A percentile compares a stretch with the other conserved stretches of the same genome.
Evolutionary conservation across 1,140 invertebrate genomes (phyloP).

Genomic region (Bilobella aurantiaca): DNA sequence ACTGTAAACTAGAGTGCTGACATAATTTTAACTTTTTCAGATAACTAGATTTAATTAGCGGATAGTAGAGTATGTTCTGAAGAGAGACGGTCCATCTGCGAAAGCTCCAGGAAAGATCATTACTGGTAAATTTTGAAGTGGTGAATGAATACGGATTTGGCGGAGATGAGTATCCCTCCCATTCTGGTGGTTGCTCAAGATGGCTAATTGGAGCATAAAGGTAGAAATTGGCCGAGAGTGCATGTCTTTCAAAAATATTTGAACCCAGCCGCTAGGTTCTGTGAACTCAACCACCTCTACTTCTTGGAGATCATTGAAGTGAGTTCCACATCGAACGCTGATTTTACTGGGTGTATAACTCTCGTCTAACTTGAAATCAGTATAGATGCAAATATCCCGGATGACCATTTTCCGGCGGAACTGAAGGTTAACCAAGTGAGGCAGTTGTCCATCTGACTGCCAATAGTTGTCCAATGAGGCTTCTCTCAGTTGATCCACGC

Average conservation of each 20-base stretch:
- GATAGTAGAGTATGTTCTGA: constrained; percentile 28
- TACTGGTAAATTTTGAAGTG: constrained; percentile 65
- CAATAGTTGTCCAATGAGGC: constrained; percentile 94
- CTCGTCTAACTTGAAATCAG: constrained; percentile 96
- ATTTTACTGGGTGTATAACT: constrained; percentile 96
- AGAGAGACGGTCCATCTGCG: constrained; percentile 17
- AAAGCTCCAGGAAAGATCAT: constrained; percentile 42
- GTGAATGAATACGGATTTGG: constrained; percentile 92
- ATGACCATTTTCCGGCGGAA: constrained; percentile 93
- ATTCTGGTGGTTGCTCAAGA: constrained; percentile 96
- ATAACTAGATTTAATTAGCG: constrained; percentile 14
- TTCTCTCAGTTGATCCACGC: constrained; percentile 90
- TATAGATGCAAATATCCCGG: constrained; percentile 89
- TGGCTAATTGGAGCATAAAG: constrained; percentile 95
- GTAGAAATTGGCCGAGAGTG: constrained; percentile 77
- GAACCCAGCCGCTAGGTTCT: constrained; percentile 92
- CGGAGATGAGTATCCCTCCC: constrained; percentile 95
- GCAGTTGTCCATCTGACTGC: constrained; percentile 97
- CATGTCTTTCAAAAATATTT: constrained; percentile 81
- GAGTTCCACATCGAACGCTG: constrained; percentile 84
- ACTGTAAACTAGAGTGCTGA: background rate
- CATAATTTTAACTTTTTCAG: background rate
- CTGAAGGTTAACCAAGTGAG: constrained; percentile 95
- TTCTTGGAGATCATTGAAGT: constrained; percentile 97
- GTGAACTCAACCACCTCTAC: constrained; percentile 86